These are phyloP conservation scores for Globia sparganii DNA, from an alignment of 2,888 invertebrate species.

Conservation along the genomic window DNA sequence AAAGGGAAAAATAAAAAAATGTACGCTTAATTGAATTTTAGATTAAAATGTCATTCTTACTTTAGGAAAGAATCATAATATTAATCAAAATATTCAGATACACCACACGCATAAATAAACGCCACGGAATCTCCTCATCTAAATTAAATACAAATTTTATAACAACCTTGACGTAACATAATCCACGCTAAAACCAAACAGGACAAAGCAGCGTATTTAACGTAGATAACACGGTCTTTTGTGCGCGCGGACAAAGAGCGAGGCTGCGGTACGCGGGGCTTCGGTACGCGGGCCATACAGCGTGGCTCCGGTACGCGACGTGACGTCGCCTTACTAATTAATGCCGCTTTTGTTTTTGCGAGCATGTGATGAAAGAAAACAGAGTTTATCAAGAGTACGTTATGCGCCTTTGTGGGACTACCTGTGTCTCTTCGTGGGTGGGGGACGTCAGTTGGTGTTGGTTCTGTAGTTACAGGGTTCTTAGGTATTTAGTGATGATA, in stretches of 20 bases:
- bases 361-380: constrained; percentile 49
- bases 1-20: background rate
- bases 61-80: background rate
- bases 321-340: constrained; percentile 67
- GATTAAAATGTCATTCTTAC: background rate
- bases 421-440: constrained; percentile 2
- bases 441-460: background rate
- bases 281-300: constrained; percentile 18
- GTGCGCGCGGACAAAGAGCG: constrained; percentile 50
- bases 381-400: constrained; percentile 38
- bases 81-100: background rate
- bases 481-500: background rate
- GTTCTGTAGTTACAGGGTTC: background rate
- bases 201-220: constrained; percentile 58
- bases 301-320: constrained; percentile 54
- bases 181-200: constrained; percentile 50
- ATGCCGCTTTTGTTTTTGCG: constrained; percentile 58
- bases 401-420: constrained; percentile 31
- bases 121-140: constrained; percentile 2
- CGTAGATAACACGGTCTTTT: constrained; percentile 57
- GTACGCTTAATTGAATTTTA: background rate
- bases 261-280: constrained; percentile 26
- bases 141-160: constrained; percentile 53
- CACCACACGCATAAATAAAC: constrained; percentile 9
- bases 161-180: constrained; percentile 30